Conservation (phyloP, 2,888 invertebrate genomes). For the Strigamia maritima region DNA sequence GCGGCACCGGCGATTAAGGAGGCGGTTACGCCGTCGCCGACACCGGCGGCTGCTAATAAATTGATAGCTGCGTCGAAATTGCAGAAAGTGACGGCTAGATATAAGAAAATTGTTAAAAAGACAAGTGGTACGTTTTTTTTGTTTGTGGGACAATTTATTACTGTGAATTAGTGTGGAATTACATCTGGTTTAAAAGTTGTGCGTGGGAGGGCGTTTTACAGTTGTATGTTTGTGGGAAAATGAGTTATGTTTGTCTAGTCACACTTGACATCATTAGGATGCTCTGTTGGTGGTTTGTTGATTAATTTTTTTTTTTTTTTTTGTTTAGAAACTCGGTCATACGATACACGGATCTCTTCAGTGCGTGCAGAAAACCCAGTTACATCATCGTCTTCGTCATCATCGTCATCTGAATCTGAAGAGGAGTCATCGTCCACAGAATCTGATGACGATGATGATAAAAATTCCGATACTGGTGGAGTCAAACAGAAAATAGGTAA, state of each 20-base stretch:
- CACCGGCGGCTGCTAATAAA: background rate
- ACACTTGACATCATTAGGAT: background rate
- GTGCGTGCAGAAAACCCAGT: background rate
- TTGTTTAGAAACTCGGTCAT: background rate
- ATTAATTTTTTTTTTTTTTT: background rate
- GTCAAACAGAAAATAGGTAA: background rate
- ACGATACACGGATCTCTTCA: background rate
- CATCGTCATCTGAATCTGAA: constrained; percentile 11
- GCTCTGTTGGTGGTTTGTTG: background rate
- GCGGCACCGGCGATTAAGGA: background rate
- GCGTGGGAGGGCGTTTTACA: background rate
- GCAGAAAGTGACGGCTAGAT: background rate
- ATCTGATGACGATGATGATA: background rate
- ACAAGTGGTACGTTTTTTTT: constrained; percentile 1
- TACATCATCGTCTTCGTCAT: background rate
- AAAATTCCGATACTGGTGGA: background rate
- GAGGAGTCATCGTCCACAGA: background rate
- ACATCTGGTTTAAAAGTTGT: background rate
- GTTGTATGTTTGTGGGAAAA: background rate
- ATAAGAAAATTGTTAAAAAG: background rate
- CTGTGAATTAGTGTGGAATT: background rate
- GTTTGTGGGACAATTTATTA: background rate
- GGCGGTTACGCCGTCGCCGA: background rate
- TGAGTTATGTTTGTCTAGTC: constrained; percentile 3
- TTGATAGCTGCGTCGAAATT: constrained; percentile 2